A percentile compares a stretch with the other conserved stretches of the same genome.
These are phyloP conservation scores for Zoanthus solanderi DNA, from an alignment of 92 coral and sea anemone species.

Conservation along the genomic window DNA sequence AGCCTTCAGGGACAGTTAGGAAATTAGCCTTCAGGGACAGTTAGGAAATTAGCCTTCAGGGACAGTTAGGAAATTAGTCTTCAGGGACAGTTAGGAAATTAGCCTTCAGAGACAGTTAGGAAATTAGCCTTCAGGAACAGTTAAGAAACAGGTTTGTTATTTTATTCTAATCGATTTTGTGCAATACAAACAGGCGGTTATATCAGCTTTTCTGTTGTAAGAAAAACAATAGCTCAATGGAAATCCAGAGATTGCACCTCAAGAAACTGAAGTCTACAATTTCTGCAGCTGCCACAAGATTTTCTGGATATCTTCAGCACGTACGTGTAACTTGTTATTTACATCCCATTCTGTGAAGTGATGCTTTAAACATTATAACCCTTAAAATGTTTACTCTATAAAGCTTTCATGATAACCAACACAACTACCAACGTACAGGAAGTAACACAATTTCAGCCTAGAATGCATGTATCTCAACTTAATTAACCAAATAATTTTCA, in stretches of 20 bases:
- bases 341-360: background rate
- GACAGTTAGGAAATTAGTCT: too few species aligned
- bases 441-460: too few species aligned
- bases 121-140: background rate
- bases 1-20: too few species aligned
- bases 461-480: too few species aligned
- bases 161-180: background rate
- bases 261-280: conserved; percentile 80
- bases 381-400: too few species aligned
- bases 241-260: conserved; percentile 68
- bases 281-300: conserved; percentile 87
- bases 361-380: background rate
- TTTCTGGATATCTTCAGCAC: conserved; percentile 92
- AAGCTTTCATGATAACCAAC: too few species aligned
- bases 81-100: too few species aligned
- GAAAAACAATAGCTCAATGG: conserved; percentile 62
- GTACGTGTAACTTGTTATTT: conserved; percentile 40
- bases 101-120: too few species aligned
- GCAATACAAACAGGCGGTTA: conserved; percentile 62
- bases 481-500: background rate
- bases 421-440: too few species aligned
- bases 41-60: too few species aligned
- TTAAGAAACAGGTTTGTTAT: background rate
- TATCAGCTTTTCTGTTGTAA: conserved; percentile 79
- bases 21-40: too few species aligned